Percentiles rank a stretch among this genome's conserved stretches.
Conservation (phyloP, 2,113 vertebrate genomes). For the Malaclemys terrapin region DNA sequence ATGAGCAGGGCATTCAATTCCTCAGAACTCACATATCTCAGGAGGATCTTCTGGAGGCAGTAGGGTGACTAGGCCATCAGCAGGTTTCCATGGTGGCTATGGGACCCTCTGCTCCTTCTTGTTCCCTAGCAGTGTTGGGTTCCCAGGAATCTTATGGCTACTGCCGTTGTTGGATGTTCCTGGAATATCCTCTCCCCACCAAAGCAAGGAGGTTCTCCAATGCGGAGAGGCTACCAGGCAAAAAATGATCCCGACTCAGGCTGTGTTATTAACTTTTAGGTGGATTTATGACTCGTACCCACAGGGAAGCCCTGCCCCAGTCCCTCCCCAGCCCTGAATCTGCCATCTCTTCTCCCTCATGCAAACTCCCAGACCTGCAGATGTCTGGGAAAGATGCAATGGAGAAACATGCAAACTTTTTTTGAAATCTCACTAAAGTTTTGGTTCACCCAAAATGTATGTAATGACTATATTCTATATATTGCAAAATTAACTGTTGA, state of each 20-base stretch:
- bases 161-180: not conserved
- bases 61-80: not conserved
- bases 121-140: not conserved
- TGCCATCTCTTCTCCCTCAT: rapidly evolving
- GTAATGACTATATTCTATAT: not conserved
- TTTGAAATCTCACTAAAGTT: not conserved
- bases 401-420: not conserved
- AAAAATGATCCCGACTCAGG: not conserved
- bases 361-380: not conserved
- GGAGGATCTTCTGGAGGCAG: not conserved
- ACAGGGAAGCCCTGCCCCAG: not conserved
- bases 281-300: not conserved
- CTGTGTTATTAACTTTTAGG: not conserved
- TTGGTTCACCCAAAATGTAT: not conserved
- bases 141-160: not conserved
- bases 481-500: not conserved
- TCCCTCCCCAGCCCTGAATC: no score
- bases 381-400: not conserved
- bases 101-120: not conserved
- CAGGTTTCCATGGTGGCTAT: not conserved
- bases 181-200: not conserved
- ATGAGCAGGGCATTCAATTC: not conserved
- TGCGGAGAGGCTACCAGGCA: not conserved
- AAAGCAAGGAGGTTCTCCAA: not conserved
- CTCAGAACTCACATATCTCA: not conserved